Percentiles rank a stretch among this genome's conserved stretches.
phyloP scores from a whole-genome alignment of 2,888 invertebrate species.

The Caenorhabditis sp. region DNA sequence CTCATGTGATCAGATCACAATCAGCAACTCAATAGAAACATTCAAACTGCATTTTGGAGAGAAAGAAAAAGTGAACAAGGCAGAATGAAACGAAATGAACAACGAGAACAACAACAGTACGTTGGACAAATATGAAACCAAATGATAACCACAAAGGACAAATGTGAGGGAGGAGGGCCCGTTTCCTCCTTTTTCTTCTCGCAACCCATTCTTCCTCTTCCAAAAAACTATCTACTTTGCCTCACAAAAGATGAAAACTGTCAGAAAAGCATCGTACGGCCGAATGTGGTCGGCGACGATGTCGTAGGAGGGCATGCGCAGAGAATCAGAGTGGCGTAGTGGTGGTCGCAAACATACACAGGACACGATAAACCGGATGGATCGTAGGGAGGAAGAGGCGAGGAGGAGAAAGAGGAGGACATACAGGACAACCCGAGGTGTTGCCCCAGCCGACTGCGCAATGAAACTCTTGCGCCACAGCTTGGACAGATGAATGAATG shows the following conservation, averaged over 20 bases:
- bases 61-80: constrained; percentile 25
- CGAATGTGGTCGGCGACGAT: constrained; percentile 42
- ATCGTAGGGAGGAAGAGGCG: constrained; percentile 27
- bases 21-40: constrained; percentile 6
- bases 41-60: constrained; percentile 3
- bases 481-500: constrained; percentile 16
- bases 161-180: constrained; percentile 9
- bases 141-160: constrained; percentile 40
- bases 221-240: constrained; percentile 37
- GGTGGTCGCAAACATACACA: constrained; percentile 60
- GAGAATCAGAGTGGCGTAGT: constrained; percentile 58
- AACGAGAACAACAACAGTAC: constrained; percentile 34
- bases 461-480: constrained; percentile 42
- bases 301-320: constrained; percentile 51
- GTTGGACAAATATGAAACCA: constrained; percentile 49
- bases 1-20: constrained; percentile 39
- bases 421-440: constrained; percentile 39
- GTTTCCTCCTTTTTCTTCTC: constrained; percentile 23
- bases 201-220: too few relatives aligned
- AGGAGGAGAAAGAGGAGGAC: constrained; percentile 41
- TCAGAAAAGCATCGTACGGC: constrained; percentile 53
- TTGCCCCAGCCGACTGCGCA: constrained; percentile 38
- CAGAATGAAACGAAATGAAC: constrained; percentile 20
- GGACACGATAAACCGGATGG: constrained; percentile 63
- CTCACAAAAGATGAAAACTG: constrained; percentile 52